Percentiles rank a stretch among this genome's conserved stretches.
Conservation (phyloP, 2,888 invertebrate genomes). For the Heliconius charithonia region DNA sequence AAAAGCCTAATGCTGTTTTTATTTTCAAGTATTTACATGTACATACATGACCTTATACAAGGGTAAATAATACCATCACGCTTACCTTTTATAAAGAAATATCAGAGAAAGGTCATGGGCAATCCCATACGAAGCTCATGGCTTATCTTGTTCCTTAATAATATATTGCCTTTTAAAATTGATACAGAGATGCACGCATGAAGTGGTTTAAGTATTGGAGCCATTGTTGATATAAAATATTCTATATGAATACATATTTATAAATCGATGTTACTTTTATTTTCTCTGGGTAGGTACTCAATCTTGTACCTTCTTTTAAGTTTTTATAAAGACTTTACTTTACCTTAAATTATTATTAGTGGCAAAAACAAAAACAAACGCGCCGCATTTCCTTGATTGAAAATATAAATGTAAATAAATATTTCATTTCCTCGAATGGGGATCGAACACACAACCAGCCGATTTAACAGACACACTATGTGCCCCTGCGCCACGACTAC, state of each 20-base stretch:
- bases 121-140: slow-evolving; percentile 32
- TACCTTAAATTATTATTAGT: no score
- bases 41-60: neutral
- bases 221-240: neutral
- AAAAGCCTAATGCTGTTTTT: neutral
- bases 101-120: slow-evolving; percentile 37
- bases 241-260: neutral
- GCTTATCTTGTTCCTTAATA: slow-evolving; percentile 35
- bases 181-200: slow-evolving; percentile 3
- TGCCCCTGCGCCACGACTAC: no score
- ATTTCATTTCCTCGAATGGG: no score
- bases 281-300: no score
- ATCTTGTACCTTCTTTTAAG: no score
- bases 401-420: no score
- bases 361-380: no score
- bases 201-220: slow-evolving; percentile 5
- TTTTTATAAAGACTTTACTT: no score
- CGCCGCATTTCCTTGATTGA: no score
- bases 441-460: no score
- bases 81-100: slow-evolving; percentile 6
- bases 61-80: slow-evolving; percentile 13
- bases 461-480: no score
- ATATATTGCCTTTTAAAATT: slow-evolving; percentile 31
- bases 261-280: neutral
- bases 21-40: neutral